Conservation (phyloP, 2,797 vertebrate species). For the Bovichtus variegatus region DNA sequence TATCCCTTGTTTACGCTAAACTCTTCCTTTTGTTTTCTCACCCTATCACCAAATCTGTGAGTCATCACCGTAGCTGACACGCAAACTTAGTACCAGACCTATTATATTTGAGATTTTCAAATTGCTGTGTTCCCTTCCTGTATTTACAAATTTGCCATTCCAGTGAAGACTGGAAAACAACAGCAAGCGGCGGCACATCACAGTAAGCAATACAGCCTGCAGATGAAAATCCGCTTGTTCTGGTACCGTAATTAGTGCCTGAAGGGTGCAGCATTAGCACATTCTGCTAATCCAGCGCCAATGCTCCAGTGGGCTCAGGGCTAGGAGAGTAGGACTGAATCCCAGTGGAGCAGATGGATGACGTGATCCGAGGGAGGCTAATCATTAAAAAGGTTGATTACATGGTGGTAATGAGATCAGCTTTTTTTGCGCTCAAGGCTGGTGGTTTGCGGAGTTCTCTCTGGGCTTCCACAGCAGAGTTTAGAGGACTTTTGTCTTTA, state of each 20-base stretch:
- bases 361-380: conserved; percentile 61
- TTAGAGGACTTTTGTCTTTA: conserved; percentile 49
- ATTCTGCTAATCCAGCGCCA: conserved; percentile 66
- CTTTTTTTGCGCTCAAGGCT: conserved; percentile 62
- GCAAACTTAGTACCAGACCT: conserved; percentile 25
- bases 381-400: conserved; percentile 76
- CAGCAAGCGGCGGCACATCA: conserved; percentile 41
- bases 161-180: conserved; percentile 46
- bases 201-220: conserved; percentile 40
- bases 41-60: conserved; percentile 8
- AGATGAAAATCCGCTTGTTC: conserved; percentile 71
- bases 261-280: conserved; percentile 63
- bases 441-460: conserved; percentile 59
- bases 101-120: conserved; percentile 31
- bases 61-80: conserved; percentile 19
- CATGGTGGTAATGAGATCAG: conserved; percentile 80
- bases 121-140: conserved; percentile 8
- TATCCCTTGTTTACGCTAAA: background rate
- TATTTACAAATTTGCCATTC: conserved; percentile 41
- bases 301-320: conserved; percentile 64
- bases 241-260: conserved; percentile 76
- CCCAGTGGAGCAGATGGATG: conserved; percentile 76
- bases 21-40: conserved; percentile 36
- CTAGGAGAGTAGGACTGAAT: conserved; percentile 64
- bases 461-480: conserved; percentile 20